These are phyloP conservation scores for Eremobia ochroleuca DNA, from an alignment of 2,888 invertebrate genomes.

Conservation along the genomic window DNA sequence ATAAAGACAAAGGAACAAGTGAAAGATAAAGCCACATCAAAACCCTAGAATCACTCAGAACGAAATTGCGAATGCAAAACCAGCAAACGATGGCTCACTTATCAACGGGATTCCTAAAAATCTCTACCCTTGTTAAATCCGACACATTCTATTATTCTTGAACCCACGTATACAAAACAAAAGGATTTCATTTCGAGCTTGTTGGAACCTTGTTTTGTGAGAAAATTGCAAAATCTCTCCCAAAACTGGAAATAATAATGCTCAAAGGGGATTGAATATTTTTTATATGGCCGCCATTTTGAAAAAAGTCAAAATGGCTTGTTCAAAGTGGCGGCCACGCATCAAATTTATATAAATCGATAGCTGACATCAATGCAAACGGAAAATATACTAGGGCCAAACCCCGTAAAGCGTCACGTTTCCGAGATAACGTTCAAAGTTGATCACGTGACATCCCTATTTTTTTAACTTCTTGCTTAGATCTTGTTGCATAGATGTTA, in stretches of 20 bases:
- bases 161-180: conserved; percentile 29
- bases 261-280: neutral
- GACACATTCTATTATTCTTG: conserved; percentile 49
- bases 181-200: conserved; percentile 35
- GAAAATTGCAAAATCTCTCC: neutral
- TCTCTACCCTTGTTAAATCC: conserved; percentile 50
- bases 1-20: neutral
- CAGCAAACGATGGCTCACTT: conserved; percentile 25
- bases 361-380: too few species aligned
- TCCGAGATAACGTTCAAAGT: too few species aligned
- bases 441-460: too few species aligned
- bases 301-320: too few species aligned
- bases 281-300: too few species aligned
- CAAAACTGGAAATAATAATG: neutral
- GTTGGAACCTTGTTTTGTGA: neutral
- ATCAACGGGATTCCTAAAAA: conserved; percentile 27
- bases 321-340: too few species aligned
- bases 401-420: too few species aligned
- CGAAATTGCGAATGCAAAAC: conserved; percentile 26
- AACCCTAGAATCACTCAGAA: neutral
- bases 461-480: too few species aligned
- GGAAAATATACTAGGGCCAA: too few species aligned
- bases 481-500: too few species aligned
- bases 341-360: too few species aligned
- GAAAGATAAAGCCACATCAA: neutral